A percentile compares a stretch with the other conserved stretches of the same genome.
phyloP scores from a whole-genome alignment of 2,113 vertebrate genomes.

The Xiphophorus hellerii region DNA sequence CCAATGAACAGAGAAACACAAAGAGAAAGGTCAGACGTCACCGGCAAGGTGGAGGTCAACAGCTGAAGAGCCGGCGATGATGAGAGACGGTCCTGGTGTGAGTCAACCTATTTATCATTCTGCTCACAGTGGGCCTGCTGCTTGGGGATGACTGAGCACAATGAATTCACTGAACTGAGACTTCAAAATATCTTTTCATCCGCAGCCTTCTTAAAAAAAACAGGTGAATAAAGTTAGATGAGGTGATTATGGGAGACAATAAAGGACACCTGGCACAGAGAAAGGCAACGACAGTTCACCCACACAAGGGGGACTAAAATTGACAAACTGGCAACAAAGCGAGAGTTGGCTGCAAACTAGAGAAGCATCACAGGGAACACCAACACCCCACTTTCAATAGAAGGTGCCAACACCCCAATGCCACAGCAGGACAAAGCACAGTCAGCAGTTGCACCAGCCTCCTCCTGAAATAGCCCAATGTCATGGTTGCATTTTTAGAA shows the following conservation, averaged over 20 bases:
- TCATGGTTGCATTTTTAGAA: conserved; percentile 22
- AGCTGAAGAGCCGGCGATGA: conserved; percentile 65
- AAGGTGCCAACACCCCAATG: conserved; percentile 58
- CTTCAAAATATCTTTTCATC: conserved; percentile 36
- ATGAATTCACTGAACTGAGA: conserved; percentile 9
- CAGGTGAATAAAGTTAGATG: not conserved
- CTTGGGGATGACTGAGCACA: conserved; percentile 19
- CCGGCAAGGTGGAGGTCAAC: conserved; percentile 66
- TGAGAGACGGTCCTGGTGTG: conserved; percentile 25
- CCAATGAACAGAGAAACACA: conserved; percentile 49
- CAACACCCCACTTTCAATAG: conserved; percentile 27
- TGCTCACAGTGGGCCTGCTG: conserved; percentile 33
- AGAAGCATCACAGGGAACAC: conserved; percentile 45
- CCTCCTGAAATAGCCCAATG: conserved; percentile 51
- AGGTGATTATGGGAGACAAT: conserved; percentile 1
- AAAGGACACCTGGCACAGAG: conserved; percentile 41
- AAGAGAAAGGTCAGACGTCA: conserved; percentile 72
- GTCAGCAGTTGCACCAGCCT: conserved; percentile 58
- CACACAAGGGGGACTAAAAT: conserved; percentile 43
- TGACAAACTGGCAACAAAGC: conserved; percentile 55
- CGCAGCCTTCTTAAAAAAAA: conserved; percentile 29
- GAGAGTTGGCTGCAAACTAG: conserved; percentile 37
- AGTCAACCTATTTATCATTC: conserved; percentile 56
- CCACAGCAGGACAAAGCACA: conserved; percentile 55
- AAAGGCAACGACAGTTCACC: conserved; percentile 46